Percentiles rank a stretch among this genome's conserved stretches.
These are phyloP conservation scores for Bufo gargarizans DNA, from an alignment of 2,113 vertebrate genomes.

Conservation along the genomic window DNA sequence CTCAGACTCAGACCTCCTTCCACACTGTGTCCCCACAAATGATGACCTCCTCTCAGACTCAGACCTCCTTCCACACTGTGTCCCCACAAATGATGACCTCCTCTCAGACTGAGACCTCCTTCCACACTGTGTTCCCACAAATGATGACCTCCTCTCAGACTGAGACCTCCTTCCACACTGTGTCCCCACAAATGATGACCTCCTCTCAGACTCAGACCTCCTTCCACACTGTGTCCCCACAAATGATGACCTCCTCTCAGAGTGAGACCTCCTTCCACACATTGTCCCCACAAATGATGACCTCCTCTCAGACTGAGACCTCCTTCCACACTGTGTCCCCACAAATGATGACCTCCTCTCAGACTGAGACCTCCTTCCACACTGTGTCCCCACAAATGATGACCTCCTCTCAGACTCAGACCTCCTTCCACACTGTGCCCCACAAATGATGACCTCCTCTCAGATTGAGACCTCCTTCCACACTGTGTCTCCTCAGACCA, in stretches of 20 bases:
- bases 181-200: too few species aligned
- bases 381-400: not conserved
- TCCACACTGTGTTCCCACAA: too few species aligned
- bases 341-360: not conserved
- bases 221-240: not conserved
- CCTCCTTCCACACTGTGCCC: not conserved
- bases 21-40: not conserved
- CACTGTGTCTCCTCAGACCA: not conserved
- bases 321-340: not conserved
- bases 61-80: not conserved
- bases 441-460: not conserved
- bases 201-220: not conserved
- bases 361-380: not conserved
- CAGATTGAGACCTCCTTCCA: not conserved
- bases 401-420: not conserved
- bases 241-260: not conserved
- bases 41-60: too few species aligned
- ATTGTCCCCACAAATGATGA: too few species aligned
- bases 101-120: not conserved
- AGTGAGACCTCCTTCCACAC: too few species aligned
- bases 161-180: too few species aligned
- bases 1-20: not conserved
- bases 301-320: not conserved
- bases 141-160: too few species aligned
- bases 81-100: too few species aligned